A percentile compares a stretch with the other conserved stretches of the same genome.
Conservation (phyloP, 1,140 invertebrate species). For the Mylabris phalerata region DNA sequence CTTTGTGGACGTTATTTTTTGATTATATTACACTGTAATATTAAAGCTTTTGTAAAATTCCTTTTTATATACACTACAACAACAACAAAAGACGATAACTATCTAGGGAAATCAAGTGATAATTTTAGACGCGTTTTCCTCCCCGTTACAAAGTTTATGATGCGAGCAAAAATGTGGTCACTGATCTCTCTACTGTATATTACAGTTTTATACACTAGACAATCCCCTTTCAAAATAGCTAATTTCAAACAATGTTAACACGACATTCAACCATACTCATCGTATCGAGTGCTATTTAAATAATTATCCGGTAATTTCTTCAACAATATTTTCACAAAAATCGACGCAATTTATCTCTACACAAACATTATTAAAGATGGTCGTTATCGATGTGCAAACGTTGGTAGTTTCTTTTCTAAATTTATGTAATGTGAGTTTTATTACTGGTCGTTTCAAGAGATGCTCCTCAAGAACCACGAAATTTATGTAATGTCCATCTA, state of each 20-base stretch:
- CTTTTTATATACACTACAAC: neutral
- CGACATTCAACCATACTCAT: neutral
- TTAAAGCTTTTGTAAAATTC: constrained; percentile 7
- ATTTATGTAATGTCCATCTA: too few relatives aligned
- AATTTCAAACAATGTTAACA: constrained; percentile 11
- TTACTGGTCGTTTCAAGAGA: too few relatives aligned
- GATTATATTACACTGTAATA: neutral
- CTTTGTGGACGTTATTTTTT: constrained; percentile 3
- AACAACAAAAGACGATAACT: constrained; percentile 13
- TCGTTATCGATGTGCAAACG: too few relatives aligned
- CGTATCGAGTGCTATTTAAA: too few relatives aligned
- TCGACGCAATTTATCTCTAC: too few relatives aligned
- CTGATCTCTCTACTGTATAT: constrained; percentile 2
- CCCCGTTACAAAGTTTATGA: constrained; percentile 6
- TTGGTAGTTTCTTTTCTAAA: too few relatives aligned
- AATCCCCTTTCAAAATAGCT: neutral
- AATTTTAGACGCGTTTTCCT: constrained; percentile 11
- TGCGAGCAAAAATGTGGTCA: constrained; percentile 15
- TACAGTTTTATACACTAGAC: constrained; percentile 3
- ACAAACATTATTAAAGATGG: too few relatives aligned
- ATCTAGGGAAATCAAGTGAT: constrained; percentile 14
- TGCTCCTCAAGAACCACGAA: too few relatives aligned
- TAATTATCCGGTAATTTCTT: too few relatives aligned
- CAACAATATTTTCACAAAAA: too few relatives aligned
- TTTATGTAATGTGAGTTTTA: too few relatives aligned